Base-by-base conservation (phyloP, 2,797 vertebrate species). In the Novumbra hubbsi region DNA sequence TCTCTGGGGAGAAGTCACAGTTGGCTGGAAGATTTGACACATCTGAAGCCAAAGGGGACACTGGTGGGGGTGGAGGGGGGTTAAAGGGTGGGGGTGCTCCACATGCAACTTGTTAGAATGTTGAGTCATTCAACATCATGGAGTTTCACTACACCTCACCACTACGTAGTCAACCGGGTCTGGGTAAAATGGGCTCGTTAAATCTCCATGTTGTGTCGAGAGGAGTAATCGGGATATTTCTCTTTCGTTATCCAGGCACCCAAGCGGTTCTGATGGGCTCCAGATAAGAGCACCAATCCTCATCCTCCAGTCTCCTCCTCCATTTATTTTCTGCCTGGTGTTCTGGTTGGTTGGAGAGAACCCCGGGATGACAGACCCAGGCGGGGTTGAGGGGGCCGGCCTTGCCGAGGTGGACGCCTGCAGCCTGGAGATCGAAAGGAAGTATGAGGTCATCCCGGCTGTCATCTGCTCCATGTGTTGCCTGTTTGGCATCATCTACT, bases 401-500 rank as follows among this genome's bases (percentile, higher is more conserved):
- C 30, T 78, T 41, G 84, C 88, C 2, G 87, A 89, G 38, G 85
- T 83, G 27, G 85, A 93, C 74, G 79, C 80, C 72, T 97, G 96
- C 75, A 90, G 88, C 78, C 84, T 94, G 85, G 92, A 95, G 80
- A 88, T 91, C 5, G 88, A 93, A 80, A 87, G 93, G 72, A 90
- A 87, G 71, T 94, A 95, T 83, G 93, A 95, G 21, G 50, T 94
- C 85, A 90, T 94, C 76, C 95, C 95, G 2, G 88, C 93, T 0
- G 90, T 95, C 78, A 93, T 95, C 86, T 96, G 94, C 86, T 93
- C 94, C 80, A 95, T 96, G 89, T 95, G 95, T 86, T 96, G 95
- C 87, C 91, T 96, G 72, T 96, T 97, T 73, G 95, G 95, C 60
- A 92, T 96, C 86, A 93, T 96, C 90, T 97, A 96, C 89, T 95